These are phyloP conservation scores for Dryomyza anilis DNA, from an alignment of 2,888 invertebrate genomes.

Conservation along the genomic window DNA sequence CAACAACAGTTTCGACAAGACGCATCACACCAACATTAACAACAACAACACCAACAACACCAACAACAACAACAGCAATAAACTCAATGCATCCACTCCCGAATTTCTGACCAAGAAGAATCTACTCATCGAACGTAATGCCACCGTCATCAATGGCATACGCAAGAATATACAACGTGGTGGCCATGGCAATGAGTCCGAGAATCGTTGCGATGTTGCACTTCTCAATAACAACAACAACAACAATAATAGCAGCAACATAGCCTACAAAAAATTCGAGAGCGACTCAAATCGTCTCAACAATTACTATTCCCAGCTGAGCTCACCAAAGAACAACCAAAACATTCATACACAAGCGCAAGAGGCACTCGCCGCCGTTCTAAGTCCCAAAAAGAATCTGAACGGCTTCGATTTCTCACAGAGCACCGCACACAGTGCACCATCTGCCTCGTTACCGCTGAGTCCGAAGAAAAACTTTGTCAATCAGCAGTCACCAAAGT, in stretches of 20 bases:
- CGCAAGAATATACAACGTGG: conserved; percentile 56
- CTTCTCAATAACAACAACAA: conserved; percentile 33
- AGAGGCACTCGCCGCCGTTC: conserved; percentile 33
- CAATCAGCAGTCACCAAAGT: not conserved
- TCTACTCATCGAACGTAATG: conserved; percentile 54
- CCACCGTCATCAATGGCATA: conserved; percentile 57
- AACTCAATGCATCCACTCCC: conserved; percentile 37
- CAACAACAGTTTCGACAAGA: conserved; percentile 53
- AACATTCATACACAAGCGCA: conserved; percentile 31
- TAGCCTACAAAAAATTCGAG: conserved; percentile 57
- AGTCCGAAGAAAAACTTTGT: conserved; percentile 1
- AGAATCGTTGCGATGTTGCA: conserved; percentile 15
- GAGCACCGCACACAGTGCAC: too few relatives aligned
- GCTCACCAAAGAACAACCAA: conserved; percentile 51
- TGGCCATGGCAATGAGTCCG: conserved; percentile 33
- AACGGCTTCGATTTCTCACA: conserved; percentile 47
- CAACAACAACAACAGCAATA: conserved; percentile 39
- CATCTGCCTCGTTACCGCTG: conserved; percentile 19
- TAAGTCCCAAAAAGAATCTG: conserved; percentile 50
- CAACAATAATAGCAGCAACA: conserved; percentile 37
- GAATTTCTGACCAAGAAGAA: conserved; percentile 60
- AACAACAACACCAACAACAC: conserved; percentile 34
- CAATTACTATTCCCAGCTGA: conserved; percentile 56
- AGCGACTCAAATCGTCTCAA: conserved; percentile 59
- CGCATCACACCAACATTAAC: conserved; percentile 37